Evolutionary conservation across 2,888 invertebrate species (phyloP).

Genomic region (Cybosia mesomella): DNA sequence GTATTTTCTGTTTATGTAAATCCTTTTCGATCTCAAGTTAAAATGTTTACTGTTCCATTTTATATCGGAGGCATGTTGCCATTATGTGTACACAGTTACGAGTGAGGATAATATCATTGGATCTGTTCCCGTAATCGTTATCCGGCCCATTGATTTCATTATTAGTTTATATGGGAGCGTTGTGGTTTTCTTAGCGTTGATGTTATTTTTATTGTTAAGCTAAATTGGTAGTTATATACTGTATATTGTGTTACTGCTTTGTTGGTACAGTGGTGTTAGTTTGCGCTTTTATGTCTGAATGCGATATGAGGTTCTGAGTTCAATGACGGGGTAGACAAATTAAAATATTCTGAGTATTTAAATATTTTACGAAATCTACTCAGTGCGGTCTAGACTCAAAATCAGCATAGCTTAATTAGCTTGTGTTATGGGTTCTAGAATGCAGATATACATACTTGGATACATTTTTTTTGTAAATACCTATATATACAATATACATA

Average conservation of each 20-base stretch:
- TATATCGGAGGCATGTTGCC: not conserved
- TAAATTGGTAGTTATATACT: not conserved
- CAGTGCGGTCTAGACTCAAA: too few species aligned
- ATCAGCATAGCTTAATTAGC: too few species aligned
- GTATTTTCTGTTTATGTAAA: not conserved
- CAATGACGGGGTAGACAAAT: too few species aligned
- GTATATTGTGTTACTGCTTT: not conserved
- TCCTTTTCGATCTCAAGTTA: slow-evolving; percentile 1
- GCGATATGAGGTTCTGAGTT: too few species aligned
- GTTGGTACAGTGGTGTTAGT: not conserved
- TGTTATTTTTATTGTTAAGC: slow-evolving; percentile 1
- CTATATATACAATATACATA: too few species aligned
- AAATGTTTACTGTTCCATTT: slow-evolving; percentile 2
- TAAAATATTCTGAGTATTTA: too few species aligned
- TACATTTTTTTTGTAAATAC: too few species aligned
- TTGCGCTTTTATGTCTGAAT: too few species aligned
- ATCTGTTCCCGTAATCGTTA: slow-evolving; percentile 5
- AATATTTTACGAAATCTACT: too few species aligned
- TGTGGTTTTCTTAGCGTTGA: not conserved
- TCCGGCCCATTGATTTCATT: not conserved
- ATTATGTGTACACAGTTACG: slow-evolving; percentile 8
- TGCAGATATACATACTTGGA: too few species aligned
- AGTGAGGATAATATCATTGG: slow-evolving; percentile 10
- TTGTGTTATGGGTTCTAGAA: too few species aligned
- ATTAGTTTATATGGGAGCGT: slow-evolving; percentile 10